Conservation (phyloP, 2,888 invertebrate genomes). For the Sepioteuthis lessoniana region DNA sequence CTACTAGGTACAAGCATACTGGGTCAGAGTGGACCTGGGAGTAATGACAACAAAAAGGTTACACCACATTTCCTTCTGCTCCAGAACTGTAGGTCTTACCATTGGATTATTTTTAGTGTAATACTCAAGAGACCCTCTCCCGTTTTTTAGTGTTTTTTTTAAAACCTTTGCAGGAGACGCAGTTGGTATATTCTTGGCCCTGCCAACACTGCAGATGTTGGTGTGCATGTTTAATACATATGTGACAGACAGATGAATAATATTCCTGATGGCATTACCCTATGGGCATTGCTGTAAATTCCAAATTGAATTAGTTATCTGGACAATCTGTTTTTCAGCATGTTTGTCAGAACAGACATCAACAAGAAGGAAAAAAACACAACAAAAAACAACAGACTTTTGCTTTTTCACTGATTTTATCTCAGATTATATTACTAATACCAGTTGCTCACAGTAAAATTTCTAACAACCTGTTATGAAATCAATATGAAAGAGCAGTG, state of each 20-base stretch:
- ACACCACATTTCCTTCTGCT: no score
- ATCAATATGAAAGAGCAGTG: not conserved
- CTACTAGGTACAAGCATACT: no score
- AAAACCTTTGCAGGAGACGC: no score
- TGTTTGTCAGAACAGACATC: not conserved
- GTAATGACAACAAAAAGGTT: no score
- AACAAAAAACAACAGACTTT: not conserved
- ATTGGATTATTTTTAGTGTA: no score
- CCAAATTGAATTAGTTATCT: slow-evolving; percentile 9
- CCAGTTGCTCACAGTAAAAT: not conserved
- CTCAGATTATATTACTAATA: not conserved
- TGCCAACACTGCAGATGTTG: no score
- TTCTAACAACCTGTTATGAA: not conserved
- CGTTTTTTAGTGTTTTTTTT: no score
- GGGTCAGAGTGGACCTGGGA: no score
- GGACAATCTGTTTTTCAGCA: slow-evolving; percentile 1
- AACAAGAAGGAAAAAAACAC: not conserved
- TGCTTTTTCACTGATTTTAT: not conserved
- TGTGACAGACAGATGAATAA: not conserved
- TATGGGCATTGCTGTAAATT: not conserved
- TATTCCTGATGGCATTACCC: not conserved
- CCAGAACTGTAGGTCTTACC: no score
- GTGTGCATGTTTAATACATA: not conserved
- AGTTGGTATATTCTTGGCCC: no score
- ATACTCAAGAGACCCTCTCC: no score